Base-by-base conservation (phyloP, 2,797 vertebrate species). In the Helarctos malayanus region DNA sequence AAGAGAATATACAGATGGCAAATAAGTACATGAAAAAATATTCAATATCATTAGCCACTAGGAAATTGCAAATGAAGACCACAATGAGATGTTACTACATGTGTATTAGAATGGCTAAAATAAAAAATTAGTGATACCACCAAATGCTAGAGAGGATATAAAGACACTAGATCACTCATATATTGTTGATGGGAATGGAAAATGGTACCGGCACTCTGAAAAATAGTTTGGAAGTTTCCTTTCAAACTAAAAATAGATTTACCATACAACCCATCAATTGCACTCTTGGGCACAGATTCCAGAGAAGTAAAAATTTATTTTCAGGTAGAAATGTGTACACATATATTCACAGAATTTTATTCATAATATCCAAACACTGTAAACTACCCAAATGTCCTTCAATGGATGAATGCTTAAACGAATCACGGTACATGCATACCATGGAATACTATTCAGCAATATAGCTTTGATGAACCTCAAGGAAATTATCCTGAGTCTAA, bases 261-360 rank as follows among this genome's bases (percentile, higher is more conserved):
- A 79, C 21, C 52, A 25, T 79, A 83, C 27, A 10, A 38, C n/a
- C 38, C 38, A 89, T 29, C 13, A 84, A 54, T n/a, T 93, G 2
- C 18, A 88, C 7, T 45, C 35, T 69, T 88, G 63, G 14, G 29
- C 19, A 92, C 56, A 63, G 90, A 92, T 75, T 88, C 38, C 57
- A 93, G n/a, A 94, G 52, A 92, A 92, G 80, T 76, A 25, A 91
- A 71, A 85, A 91, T n/a, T 54, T 49, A 65, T 82, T 96, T 94
- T 88, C 45, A 78, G 32, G 3, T 41, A 81, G n/a, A 91, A 93
- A 71, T 75, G 21, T 95, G 27, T 90, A 52, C 32, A 75, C 29
- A 49, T 95, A 69, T 83, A 54, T 91, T 61, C 49, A 75, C 76
- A 85, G 38, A 11, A 88, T 29, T 96, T 92, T 75, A 76, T 90